Percentiles rank a stretch among this genome's conserved stretches.
Evolutionary conservation across 2,113 vertebrate genomes (phyloP).

Genomic region (Penelope pileata): DNA sequence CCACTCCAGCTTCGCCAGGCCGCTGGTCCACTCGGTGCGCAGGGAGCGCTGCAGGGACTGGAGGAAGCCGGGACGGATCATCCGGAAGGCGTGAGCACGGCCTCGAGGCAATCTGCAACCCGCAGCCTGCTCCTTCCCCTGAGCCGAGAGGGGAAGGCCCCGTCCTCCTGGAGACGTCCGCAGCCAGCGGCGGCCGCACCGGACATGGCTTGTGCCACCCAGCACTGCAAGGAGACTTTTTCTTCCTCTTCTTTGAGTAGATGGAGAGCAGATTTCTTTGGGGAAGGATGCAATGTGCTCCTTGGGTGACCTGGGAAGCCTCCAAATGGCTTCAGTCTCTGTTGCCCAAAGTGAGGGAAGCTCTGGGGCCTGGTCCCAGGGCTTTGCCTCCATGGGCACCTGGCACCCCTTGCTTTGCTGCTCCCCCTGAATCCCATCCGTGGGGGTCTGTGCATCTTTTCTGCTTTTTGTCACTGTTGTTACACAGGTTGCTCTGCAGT

Average conservation of each 20-base stretch:
- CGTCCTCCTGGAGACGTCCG: neutral
- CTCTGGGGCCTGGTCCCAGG: neutral
- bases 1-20: constrained; percentile 44
- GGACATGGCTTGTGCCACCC: rapidly evolving
- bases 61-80: constrained; percentile 81
- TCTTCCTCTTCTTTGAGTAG: neutral
- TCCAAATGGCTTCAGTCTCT: neutral
- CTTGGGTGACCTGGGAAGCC: neutral
- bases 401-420: neutral
- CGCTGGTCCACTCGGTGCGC: constrained; percentile 65
- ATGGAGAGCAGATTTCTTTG: neutral
- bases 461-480: neutral
- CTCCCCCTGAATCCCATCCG: rapidly evolving
- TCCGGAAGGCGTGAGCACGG: constrained; percentile 79
- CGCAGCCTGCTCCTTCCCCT: too few relatives aligned
- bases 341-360: neutral
- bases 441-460: neutral
- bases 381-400: neutral
- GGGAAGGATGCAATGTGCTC: neutral
- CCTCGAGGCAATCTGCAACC: too few relatives aligned
- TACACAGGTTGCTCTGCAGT: neutral
- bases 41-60: constrained; percentile 73
- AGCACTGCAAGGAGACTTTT: rapidly evolving
- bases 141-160: rapidly evolving
- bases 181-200: rapidly evolving